Evolutionary conservation across 2,888 invertebrate species (phyloP).

Genomic region (Hyalella azteca): DNA sequence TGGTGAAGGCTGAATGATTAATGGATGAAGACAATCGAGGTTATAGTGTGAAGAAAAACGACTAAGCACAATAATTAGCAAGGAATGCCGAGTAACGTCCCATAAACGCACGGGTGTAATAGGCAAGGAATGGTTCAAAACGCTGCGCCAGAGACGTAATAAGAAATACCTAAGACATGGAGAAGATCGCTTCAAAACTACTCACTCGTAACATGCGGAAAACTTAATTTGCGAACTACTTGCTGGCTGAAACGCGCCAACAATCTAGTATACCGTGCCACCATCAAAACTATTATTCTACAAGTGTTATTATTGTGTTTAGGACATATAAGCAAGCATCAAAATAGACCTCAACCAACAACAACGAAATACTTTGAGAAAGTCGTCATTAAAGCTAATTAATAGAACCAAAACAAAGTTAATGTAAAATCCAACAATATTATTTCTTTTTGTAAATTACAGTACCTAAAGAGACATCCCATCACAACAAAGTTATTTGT

Average conservation of each 20-base stretch:
- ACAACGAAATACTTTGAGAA: neutral
- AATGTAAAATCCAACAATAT: neutral
- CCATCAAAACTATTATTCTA: no score
- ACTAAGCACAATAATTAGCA: neutral
- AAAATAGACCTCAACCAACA: neutral
- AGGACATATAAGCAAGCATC: neutral
- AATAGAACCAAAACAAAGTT: neutral
- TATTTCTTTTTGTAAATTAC: neutral
- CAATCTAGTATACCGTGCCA: no score
- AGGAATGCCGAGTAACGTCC: conserved; percentile 1
- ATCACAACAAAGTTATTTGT: conserved; percentile 3
- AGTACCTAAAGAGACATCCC: conserved; percentile 10
- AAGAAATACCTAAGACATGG: no score
- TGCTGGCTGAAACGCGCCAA: no score
- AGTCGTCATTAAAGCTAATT: neutral
- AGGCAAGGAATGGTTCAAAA: conserved; percentile 1
- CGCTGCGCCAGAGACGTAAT: no score
- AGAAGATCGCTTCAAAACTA: no score
- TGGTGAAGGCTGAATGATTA: no score
- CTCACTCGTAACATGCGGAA: no score
- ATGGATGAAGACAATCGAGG: no score
- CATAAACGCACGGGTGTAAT: neutral
- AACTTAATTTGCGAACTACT: no score
- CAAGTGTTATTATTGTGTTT: neutral
- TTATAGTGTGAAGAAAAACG: conserved; percentile 9